phyloP scores from a whole-genome alignment of 2,888 invertebrate genomes.

The Zeuzera pyrina region DNA sequence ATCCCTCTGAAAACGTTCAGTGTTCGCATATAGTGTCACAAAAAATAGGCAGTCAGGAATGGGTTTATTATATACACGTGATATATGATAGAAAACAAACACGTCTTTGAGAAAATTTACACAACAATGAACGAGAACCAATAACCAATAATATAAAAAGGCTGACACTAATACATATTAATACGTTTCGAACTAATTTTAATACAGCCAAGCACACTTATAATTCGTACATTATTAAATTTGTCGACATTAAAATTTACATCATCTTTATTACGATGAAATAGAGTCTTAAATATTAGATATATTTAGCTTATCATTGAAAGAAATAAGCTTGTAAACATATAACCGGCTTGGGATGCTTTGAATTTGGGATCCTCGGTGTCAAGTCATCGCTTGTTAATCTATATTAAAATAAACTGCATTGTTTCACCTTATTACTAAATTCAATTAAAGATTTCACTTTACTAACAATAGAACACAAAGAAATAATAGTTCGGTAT shows the following conservation, averaged over 20 bases:
- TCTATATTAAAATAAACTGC: conserved; percentile 67
- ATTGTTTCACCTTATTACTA: conserved; percentile 59
- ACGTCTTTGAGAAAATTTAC: conserved; percentile 38
- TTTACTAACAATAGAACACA: conserved; percentile 7
- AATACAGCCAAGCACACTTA: conserved; percentile 41
- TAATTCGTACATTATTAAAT: conserved; percentile 24
- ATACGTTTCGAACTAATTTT: conserved; percentile 57
- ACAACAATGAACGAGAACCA: conserved; percentile 53
- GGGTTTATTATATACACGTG: too few species aligned
- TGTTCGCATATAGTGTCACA: too few species aligned
- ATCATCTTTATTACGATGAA: not conserved
- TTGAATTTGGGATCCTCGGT: conserved; percentile 39
- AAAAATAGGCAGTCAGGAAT: too few species aligned
- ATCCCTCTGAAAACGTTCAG: too few species aligned
- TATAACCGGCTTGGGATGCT: conserved; percentile 22
- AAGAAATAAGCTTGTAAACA: conserved; percentile 4
- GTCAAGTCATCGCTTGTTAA: conserved; percentile 68
- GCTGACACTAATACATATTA: conserved; percentile 64
- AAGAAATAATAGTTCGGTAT: too few species aligned
- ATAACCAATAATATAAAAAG: conserved; percentile 60
- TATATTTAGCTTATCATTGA: too few species aligned
- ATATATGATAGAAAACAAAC: conserved; percentile 40
- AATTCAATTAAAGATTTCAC: conserved; percentile 47
- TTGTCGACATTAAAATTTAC: conserved; percentile 13
- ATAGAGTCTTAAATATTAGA: too few species aligned